Evolutionary conservation across 2,888 invertebrate species (phyloP).

Genomic region (Tuta absoluta): DNA sequence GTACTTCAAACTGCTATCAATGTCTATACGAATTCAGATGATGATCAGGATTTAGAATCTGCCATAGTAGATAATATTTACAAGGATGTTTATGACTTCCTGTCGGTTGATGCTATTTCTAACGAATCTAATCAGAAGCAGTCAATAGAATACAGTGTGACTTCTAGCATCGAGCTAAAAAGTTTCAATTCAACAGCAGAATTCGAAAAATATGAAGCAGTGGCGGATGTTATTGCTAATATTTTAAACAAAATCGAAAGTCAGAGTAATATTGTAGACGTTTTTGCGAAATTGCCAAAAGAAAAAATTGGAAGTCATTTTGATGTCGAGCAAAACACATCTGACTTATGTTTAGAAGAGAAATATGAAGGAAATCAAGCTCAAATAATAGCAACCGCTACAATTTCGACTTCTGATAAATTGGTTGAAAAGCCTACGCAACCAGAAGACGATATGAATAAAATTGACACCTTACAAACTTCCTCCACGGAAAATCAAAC

Average conservation of each 20-base stretch:
- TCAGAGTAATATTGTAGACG: conserved; percentile 28
- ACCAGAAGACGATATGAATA: conserved; percentile 13
- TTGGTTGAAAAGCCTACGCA: neutral
- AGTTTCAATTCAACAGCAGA: conserved; percentile 70
- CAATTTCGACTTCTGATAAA: neutral
- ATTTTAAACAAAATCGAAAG: conserved; percentile 56
- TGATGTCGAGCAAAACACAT: neutral
- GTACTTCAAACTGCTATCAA: conserved; percentile 39
- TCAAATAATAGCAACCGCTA: neutral
- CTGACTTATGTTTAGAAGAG: neutral
- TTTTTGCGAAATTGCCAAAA: conserved; percentile 28
- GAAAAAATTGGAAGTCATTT: conserved; percentile 31
- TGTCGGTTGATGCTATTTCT: conserved; percentile 26
- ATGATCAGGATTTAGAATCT: conserved; percentile 30
- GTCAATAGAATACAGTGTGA: conserved; percentile 49
- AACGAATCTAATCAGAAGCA: conserved; percentile 30
- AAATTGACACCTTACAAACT: conserved; percentile 15
- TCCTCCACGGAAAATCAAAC: neutral
- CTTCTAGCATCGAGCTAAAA: conserved; percentile 46
- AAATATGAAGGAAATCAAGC: neutral
- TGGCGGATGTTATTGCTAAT: conserved; percentile 56
- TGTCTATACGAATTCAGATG: conserved; percentile 33
- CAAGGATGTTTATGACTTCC: conserved; percentile 34
- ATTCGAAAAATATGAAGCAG: conserved; percentile 68
- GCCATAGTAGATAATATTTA: conserved; percentile 34